Conservation (phyloP, 2,888 invertebrate species). For the Crepidodera aurea region DNA sequence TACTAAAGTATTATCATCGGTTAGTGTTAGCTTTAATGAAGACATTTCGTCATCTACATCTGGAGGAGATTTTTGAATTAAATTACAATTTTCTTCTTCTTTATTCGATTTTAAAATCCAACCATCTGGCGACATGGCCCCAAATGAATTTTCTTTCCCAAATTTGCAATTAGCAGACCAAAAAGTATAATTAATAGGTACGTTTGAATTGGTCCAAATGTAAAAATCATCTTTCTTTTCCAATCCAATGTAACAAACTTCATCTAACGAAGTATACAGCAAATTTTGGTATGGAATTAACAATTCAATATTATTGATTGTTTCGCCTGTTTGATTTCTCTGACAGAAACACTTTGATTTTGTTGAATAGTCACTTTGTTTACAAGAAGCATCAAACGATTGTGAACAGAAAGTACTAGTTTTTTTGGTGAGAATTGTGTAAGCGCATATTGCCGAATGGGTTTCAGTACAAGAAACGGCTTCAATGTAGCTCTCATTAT, state of each 20-base stretch:
- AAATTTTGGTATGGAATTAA: slow-evolving; percentile 47
- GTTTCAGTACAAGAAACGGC: slow-evolving; percentile 44
- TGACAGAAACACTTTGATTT: slow-evolving; percentile 47
- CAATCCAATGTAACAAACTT: slow-evolving; percentile 45
- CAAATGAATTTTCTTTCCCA: slow-evolving; percentile 32
- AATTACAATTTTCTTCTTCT: slow-evolving; percentile 31
- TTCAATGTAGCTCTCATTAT: slow-evolving; percentile 39
- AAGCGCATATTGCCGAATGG: slow-evolving; percentile 46
- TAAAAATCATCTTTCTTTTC: slow-evolving; percentile 34
- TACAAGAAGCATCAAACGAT: slow-evolving; percentile 30
- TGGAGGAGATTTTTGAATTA: slow-evolving; percentile 33
- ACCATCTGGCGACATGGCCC: slow-evolving; percentile 38
- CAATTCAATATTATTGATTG: slow-evolving; percentile 42
- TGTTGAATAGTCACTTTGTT: slow-evolving; percentile 44
- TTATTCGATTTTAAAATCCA: slow-evolving; percentile 36
- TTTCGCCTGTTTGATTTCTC: slow-evolving; percentile 7
- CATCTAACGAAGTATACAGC: slow-evolving; percentile 35
- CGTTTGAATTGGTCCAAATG: slow-evolving; percentile 39
- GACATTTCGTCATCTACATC: slow-evolving; percentile 3
- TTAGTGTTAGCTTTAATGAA: slow-evolving; percentile 15
- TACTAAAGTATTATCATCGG: slow-evolving; percentile 17
- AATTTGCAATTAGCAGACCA: slow-evolving; percentile 38
- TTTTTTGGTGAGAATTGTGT: slow-evolving; percentile 34
- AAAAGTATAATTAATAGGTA: slow-evolving; percentile 38
- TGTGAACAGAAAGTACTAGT: slow-evolving; percentile 41